phyloP scores from a whole-genome alignment of 2,113 vertebrate species.

The Pycnonotus jocosus region DNA sequence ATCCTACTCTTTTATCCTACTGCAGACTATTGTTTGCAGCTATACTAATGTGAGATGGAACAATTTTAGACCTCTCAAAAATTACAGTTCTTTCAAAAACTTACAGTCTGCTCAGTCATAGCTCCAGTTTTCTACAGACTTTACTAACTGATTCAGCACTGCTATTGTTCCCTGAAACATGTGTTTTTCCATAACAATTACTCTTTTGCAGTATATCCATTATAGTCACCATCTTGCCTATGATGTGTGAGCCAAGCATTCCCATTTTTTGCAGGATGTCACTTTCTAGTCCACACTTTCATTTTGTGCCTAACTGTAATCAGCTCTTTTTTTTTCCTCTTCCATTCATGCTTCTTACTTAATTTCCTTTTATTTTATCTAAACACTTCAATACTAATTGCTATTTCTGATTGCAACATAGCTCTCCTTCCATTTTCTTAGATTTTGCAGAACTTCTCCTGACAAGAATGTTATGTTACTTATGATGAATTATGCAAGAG shows the following conservation, averaged over 20 bases:
- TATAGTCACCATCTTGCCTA: background rate
- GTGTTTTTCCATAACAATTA: conserved; percentile 2
- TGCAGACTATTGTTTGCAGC: background rate
- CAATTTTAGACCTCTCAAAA: background rate
- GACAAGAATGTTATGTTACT: conserved; percentile 22
- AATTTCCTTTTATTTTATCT: background rate
- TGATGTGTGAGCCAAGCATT: background rate
- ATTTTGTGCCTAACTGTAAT: background rate
- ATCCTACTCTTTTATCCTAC: background rate
- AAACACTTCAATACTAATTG: background rate
- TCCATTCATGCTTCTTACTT: background rate
- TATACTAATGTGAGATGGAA: background rate
- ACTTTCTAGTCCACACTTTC: background rate
- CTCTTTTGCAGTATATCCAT: background rate
- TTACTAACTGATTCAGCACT: background rate
- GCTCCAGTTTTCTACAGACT: background rate
- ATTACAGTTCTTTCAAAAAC: background rate
- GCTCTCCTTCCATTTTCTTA: conserved; percentile 3
- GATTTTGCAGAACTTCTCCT: conserved; percentile 25
- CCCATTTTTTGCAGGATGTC: background rate
- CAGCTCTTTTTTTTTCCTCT: background rate
- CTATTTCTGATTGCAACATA: background rate
- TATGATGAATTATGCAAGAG: conserved; percentile 54
- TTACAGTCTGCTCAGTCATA: background rate
- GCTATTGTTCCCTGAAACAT: background rate